Evolutionary conservation across 2,888 invertebrate species (phyloP), one percentile per base, ranked within the genome.

Genomic region (Leptinotarsa peninsularis): DNA sequence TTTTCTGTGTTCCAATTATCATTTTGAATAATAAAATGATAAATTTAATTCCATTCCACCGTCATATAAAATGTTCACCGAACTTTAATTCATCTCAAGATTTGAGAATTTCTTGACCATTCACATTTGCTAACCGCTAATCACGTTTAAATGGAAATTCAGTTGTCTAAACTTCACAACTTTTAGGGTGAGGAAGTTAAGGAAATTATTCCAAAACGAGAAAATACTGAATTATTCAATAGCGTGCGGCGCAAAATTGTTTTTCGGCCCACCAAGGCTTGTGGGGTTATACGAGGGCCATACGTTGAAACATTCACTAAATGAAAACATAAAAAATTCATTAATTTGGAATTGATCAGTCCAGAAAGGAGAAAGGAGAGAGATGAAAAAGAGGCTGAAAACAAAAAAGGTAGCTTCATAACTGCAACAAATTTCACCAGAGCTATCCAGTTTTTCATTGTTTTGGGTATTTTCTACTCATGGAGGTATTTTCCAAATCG

Each of bases 191-290:
- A n/a, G 49, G n/a, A 58, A 74, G 66, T 56, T 27, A 71, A 69
- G 4, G 52, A 54, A 74, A 67, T 67, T 49, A 70, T n/a, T 67
- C 66, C 70, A 70, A 72, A 63, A 49, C 67, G 71, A 54, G 43
- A 58, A 75, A 75, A 66, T 71, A 67, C 71, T 75, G 72, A 75
- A 75, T 75, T 66, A 75, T 75, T 72, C 75, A 72, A 66, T 69
- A 68, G 66, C 66, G 66, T 63, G 52, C 67, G 4, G 72, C 50
- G 66, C 10, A 67, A 66, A 27, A 71, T 71, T 75, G 71, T 67
- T 43, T 60, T 52, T 33, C 15, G n/a, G 33, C 33, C 18, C 43
- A 33, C 63, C 43, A 13, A 63, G 63, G 63, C n/a, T n/a, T 18
- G 33, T 43, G 63, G n/a, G n/a, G 43, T 63, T 63, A 15, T 27